Evolutionary conservation across 64 coral and sea anemone species (phyloP).

Genomic region (Catalaphyllia jardinei): DNA sequence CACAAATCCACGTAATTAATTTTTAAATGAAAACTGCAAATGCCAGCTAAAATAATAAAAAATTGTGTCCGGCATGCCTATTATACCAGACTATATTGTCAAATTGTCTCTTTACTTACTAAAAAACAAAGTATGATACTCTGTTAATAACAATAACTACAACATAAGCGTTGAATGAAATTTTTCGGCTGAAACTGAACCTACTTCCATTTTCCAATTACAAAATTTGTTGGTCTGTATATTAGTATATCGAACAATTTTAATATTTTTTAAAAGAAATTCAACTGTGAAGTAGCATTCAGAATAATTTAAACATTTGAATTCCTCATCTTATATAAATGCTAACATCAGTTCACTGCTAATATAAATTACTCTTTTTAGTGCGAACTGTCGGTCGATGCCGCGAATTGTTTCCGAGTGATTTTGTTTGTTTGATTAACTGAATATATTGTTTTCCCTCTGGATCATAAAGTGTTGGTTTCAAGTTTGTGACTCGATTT

Average conservation of each 20-base stretch:
- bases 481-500: background rate
- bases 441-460: background rate
- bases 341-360: constrained; percentile 9
- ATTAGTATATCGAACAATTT: background rate
- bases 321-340: constrained; percentile 24
- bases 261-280: background rate
- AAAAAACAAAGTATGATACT: too few species aligned
- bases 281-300: background rate
- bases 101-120: too few species aligned
- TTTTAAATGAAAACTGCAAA: too few species aligned
- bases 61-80: too few species aligned
- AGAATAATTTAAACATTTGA: constrained; percentile 32
- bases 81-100: too few species aligned
- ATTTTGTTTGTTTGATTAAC: background rate
- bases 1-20: too few species aligned
- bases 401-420: background rate
- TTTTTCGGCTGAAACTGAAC: background rate
- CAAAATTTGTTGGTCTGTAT: background rate
- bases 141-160: too few species aligned
- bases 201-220: background rate
- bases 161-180: background rate
- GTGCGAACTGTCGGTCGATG: background rate
- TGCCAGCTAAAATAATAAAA: too few species aligned
- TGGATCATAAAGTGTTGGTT: background rate
- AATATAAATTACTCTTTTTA: constrained; percentile 35